Conservation (phyloP, 2,888 invertebrate genomes). For the Tineola bisselliella region DNA sequence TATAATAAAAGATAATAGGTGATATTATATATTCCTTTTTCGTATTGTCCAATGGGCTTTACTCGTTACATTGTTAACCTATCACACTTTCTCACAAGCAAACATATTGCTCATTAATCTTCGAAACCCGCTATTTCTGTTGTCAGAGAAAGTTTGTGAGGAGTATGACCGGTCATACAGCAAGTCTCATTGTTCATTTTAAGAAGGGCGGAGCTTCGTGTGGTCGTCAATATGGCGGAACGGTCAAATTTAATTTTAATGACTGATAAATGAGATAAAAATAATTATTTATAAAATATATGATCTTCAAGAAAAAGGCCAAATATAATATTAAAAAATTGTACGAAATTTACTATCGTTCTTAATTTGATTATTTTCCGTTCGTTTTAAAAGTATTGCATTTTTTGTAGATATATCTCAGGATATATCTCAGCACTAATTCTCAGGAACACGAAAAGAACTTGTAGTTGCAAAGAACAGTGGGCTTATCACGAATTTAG, state of each 20-base stretch:
- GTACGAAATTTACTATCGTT: too few relatives aligned
- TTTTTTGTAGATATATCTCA: too few relatives aligned
- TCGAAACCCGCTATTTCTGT: neutral
- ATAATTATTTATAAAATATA: too few relatives aligned
- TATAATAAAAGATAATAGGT: neutral
- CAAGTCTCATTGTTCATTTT: slow-evolving; percentile 7
- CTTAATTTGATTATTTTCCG: too few relatives aligned
- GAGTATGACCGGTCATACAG: neutral
- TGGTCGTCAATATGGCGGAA: neutral
- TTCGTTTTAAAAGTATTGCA: too few relatives aligned
- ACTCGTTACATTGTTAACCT: neutral
- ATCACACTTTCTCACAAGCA: neutral
- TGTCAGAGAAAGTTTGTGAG: neutral
- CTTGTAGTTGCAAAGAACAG: too few relatives aligned
- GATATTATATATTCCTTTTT: neutral
- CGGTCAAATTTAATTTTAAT: neutral
- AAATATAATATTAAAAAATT: too few relatives aligned
- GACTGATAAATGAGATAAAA: too few relatives aligned
- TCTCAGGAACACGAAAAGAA: too few relatives aligned
- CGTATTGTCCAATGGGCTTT: neutral
- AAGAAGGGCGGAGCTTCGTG: neutral
- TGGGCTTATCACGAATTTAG: too few relatives aligned
- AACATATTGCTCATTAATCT: slow-evolving; percentile 4
- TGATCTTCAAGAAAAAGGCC: too few relatives aligned
- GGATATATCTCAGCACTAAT: too few relatives aligned